Conservation (phyloP, 2,113 vertebrate genomes). For the Callopanchax toddi region DNA sequence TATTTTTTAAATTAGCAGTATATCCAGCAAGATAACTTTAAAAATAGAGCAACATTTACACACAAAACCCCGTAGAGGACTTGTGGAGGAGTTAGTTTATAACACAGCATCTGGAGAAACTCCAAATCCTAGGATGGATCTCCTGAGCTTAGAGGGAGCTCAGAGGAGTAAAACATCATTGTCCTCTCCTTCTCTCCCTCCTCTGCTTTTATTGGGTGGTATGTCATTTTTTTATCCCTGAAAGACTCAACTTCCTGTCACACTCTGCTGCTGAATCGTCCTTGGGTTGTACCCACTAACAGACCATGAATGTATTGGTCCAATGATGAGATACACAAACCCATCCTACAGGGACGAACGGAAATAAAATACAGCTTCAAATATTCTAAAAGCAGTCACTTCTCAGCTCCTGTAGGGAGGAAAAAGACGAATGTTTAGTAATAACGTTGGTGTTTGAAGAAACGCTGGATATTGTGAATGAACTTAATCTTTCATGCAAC, state of each 20-base stretch:
- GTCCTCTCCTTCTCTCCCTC: constrained; percentile 11
- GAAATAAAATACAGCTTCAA: constrained; percentile 6
- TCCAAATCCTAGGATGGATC: constrained; percentile 33
- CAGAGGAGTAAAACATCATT: constrained; percentile 22
- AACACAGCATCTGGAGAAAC: no score
- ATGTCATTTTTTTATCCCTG: constrained; percentile 27
- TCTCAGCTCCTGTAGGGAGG: neutral
- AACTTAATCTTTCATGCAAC: no score
- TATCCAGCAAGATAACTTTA: no score
- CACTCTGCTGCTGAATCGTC: constrained; percentile 18
- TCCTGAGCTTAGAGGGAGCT: constrained; percentile 11
- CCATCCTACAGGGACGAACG: constrained; percentile 5
- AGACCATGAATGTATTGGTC: constrained; percentile 38
- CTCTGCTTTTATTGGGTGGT: constrained; percentile 46
- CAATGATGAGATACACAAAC: constrained; percentile 33
- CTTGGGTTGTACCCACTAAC: constrained; percentile 16
- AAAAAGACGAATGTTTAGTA: neutral
- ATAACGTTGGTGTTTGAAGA: constrained; percentile 2
- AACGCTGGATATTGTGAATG: neutral
- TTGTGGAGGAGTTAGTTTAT: no score
- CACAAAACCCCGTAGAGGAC: no score
- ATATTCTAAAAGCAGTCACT: neutral
- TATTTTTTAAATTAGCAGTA: no score
- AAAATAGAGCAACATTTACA: no score
- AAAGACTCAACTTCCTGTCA: constrained; percentile 5